Conservation (phyloP, 2,888 invertebrate species). For the Tipula vernalis region DNA sequence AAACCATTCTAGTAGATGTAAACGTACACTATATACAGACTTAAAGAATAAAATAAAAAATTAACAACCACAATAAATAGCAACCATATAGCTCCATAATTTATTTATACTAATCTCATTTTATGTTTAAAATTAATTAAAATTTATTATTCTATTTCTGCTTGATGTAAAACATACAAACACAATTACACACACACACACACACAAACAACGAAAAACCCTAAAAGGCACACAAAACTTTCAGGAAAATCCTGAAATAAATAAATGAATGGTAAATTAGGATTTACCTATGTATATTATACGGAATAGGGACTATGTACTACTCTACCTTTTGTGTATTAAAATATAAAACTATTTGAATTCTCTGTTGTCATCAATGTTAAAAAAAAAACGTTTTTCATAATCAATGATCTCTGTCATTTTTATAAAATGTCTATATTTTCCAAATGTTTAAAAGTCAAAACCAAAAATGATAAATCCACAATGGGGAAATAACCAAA, state of each 20-base stretch:
- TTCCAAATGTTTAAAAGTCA: background rate
- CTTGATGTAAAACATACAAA: background rate
- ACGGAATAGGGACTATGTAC: background rate
- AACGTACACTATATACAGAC: background rate
- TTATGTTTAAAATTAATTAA: constrained; percentile 4
- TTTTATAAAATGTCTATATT: background rate
- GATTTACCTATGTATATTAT: background rate
- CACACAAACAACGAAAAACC: background rate
- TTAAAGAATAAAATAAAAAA: background rate
- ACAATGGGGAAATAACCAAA: background rate
- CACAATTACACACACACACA: background rate
- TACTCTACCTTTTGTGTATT: background rate
- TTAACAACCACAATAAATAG: background rate
- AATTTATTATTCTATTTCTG: background rate
- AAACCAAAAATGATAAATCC: background rate
- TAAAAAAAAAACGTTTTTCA: background rate
- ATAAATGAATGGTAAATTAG: background rate
- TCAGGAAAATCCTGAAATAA: background rate
- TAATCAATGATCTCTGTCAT: background rate
- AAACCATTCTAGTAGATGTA: background rate
- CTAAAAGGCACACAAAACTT: background rate
- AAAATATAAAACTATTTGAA: background rate
- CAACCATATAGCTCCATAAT: background rate
- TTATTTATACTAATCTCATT: background rate
- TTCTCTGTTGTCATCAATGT: background rate